Conservation (phyloP, 2,113 vertebrate genomes). For the Paradisaea rubra region DNA sequence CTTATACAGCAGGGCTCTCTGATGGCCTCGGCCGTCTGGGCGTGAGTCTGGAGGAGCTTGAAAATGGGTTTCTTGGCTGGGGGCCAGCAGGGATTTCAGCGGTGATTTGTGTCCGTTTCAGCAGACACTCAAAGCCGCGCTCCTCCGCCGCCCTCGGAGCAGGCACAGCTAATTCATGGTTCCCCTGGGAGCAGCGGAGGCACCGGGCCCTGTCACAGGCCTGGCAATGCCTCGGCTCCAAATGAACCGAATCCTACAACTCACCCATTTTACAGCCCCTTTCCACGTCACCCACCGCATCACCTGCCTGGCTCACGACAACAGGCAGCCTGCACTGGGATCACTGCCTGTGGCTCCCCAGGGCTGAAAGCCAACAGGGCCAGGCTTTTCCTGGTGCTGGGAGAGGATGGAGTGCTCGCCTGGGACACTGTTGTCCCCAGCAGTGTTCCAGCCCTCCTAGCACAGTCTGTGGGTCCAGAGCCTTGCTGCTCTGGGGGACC, state of each 20-base stretch:
- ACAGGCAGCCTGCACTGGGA: background rate
- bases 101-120: constrained; percentile 18
- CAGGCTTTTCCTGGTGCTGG: background rate
- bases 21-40: background rate
- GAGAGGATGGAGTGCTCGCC: background rate
- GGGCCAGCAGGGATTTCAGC: background rate
- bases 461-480: accelerated
- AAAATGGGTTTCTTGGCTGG: constrained; percentile 7
- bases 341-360: background rate
- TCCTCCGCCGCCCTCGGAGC: background rate
- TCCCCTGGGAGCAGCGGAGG: constrained; percentile 57
- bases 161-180: constrained; percentile 59
- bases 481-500: accelerated
- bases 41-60: background rate
- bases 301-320: background rate
- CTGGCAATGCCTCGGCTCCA: constrained; percentile 53
- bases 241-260: constrained; percentile 32
- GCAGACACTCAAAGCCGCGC: background rate
- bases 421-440: background rate
- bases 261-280: constrained; percentile 46
- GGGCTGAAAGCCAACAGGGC: background rate
- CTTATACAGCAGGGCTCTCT: background rate
- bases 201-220: constrained; percentile 62
- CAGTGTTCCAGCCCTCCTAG: background rate
- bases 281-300: background rate